A percentile compares a stretch with the other conserved stretches of the same genome.
Evolutionary conservation across 53 echinoderm and acorn worm genomes (phyloP).

Genomic region (Paracentrotus lividus): DNA sequence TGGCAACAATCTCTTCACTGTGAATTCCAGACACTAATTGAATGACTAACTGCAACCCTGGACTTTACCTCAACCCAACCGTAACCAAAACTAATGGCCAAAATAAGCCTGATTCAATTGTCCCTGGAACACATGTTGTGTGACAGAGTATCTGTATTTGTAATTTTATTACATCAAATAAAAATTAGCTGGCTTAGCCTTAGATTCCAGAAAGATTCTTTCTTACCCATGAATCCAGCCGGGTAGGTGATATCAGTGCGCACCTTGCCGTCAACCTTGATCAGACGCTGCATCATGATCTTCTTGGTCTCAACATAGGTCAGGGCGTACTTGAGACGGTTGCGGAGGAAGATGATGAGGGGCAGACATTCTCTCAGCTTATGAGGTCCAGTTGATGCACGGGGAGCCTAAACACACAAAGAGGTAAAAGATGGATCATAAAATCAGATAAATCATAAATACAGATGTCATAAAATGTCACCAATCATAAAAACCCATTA

Average conservation of each 20-base stretch:
- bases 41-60: too few relatives aligned
- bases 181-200: too few relatives aligned
- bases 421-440: not conserved
- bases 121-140: too few relatives aligned
- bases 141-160: too few relatives aligned
- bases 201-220: too few relatives aligned
- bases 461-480: not conserved
- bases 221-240: slow-evolving; percentile 97
- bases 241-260: slow-evolving; percentile 97
- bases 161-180: too few relatives aligned
- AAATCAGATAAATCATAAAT: not conserved
- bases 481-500: not conserved
- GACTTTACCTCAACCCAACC: too few relatives aligned
- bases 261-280: slow-evolving; percentile 99
- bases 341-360: slow-evolving; percentile 93
- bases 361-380: slow-evolving; percentile 99
- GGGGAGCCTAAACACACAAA: slow-evolving; percentile 82
- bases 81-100: too few relatives aligned
- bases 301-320: slow-evolving; percentile 96
- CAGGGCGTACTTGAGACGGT: slow-evolving; percentile 98
- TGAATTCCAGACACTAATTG: too few relatives aligned
- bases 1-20: too few relatives aligned
- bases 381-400: slow-evolving; percentile 98
- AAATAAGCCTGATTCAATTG: too few relatives aligned
- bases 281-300: slow-evolving; percentile 96